Evolutionary conservation across 2,888 invertebrate species (phyloP), one percentile per base, ranked within the genome.

Genomic region (Limnephilus auricula): DNA sequence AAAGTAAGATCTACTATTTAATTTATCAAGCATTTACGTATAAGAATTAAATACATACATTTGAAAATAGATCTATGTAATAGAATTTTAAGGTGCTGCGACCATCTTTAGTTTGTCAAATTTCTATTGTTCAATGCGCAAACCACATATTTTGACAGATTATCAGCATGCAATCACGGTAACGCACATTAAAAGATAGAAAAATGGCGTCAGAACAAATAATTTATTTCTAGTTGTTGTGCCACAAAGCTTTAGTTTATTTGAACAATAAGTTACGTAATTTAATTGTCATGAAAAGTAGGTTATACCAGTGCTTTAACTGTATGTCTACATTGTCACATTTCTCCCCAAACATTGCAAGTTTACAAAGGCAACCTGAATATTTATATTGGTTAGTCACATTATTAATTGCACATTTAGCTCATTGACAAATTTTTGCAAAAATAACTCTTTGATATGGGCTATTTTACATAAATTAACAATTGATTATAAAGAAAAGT

Each of bases 331-430:
- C 65, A n/a, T 25, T 65, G 65, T 65, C 65, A 65, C 9, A 65
- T 25, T 25, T 25, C 25, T 65, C 25, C 50, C 50, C n/a, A n/a
- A 65, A 65, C 25, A 65, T 18, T 65, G 50, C 50, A 65, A 65
- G 65, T 65, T 65, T 65, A 65, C 65, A 65, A 65, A 65, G 65
- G 25, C 65, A 65, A 65, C 0, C 82, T 34, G 18, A 82, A 32
- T 32, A 82, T 34, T 82, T 82, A 82, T 25, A 82, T 82, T 34
- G 82, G 82, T 82, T 37, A 82, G 82, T 82, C 82, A 82, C 82
- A 32, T 65, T 65, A 65, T 34, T 82, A 32, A 34, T 82, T 82
- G 82, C 82, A 82, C 82, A 25, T 31, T 80, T 82, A 25, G 82
- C 65, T 65, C 65, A 9, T 65, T 65, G 65, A 65, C 65, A 65